Evolutionary conservation across 2,888 invertebrate genomes (phyloP), one percentile per base, ranked within the genome.

Genomic region (Amphipoea lucens): DNA sequence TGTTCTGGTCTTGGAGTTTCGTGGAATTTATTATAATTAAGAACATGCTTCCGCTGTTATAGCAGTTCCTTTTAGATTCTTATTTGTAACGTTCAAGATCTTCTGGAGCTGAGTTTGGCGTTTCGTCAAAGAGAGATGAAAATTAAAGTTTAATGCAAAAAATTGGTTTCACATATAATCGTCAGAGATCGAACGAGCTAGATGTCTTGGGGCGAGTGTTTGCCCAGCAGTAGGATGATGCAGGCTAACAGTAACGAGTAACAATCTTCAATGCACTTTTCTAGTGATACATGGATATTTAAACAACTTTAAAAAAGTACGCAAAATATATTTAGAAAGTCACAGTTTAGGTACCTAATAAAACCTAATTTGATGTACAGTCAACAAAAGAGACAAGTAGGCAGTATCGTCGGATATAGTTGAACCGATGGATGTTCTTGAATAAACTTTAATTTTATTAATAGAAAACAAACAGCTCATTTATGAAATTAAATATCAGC

Each of bases 1-100:
- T 78, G 76, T 82, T 68, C 45, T 23, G 51, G 51, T 62, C 17
- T 51, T 36, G 48, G 14, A 73, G 62, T 81, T 76, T 70, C 62
- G 54, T 60, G 7, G 11, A 76, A 40, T 85, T 68, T 66, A 70
- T 72, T 72, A 65, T 60, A 14, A 51, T 42, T 48, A 45, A 17
- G 12, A 20, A 69, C 23, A 36, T 51, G 17, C 62, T 45, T 45
- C 11, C 29, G 11, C 42, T 66, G 14, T n/a, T 77, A 51, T 45
- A 14, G 17, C 2, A 12, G 23, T 40, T 40, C 14, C 0, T 36
- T 48, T 66, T n/a, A n/a, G 2, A 17, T 74, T 23, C 2, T 5
- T 73, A 20, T 54, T 51, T 36, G 12, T n/a, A 17, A 45, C 4
- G 23, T 45, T 45, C 17, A 45, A 17, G 17, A 45, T 78, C 20